Evolutionary conservation across 2,113 vertebrate species (phyloP).

Genomic region (Nibea coibor): DNA sequence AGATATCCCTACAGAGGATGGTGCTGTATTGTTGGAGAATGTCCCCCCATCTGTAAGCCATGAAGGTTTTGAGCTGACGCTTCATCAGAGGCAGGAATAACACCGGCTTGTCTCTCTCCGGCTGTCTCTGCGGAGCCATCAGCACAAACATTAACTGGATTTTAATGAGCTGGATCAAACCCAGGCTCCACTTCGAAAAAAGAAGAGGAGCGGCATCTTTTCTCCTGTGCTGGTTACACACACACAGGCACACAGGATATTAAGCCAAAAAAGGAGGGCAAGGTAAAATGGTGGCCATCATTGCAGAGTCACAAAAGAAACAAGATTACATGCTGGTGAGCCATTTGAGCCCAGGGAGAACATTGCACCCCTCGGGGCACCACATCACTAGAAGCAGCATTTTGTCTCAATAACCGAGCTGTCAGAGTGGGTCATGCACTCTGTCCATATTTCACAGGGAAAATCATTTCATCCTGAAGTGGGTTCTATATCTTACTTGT

Average conservation of each 20-base stretch:
- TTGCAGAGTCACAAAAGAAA: conserved; percentile 14
- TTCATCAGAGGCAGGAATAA: conserved; percentile 66
- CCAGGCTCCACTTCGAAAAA: conserved; percentile 57
- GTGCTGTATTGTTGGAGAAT: conserved; percentile 48
- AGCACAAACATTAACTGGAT: conserved; percentile 76
- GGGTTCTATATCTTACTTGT: conserved; percentile 54
- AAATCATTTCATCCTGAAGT: conserved; percentile 54
- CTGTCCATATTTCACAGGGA: conserved; percentile 42
- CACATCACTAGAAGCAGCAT: conserved; percentile 44
- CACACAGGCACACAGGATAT: background rate
- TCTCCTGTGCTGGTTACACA: conserved; percentile 1
- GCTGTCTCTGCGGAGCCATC: conserved; percentile 73
- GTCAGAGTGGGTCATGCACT: conserved; percentile 42
- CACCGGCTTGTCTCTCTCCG: conserved; percentile 61
- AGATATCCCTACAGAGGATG: conserved; percentile 47
- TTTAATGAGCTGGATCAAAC: conserved; percentile 79
- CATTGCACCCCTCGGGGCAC: background rate
- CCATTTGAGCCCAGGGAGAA: conserved; percentile 11
- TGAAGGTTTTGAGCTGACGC: conserved; percentile 59
- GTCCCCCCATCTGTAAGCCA: conserved; percentile 61
- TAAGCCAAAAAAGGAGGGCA: background rate
- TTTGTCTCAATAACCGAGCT: conserved; percentile 68
- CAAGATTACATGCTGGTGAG: conserved; percentile 13
- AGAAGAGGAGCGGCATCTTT: conserved; percentile 27
- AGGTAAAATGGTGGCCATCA: conserved; percentile 26